Base-by-base conservation (phyloP, 2,888 invertebrate genomes). In the Linyphia triangularis region DNA sequence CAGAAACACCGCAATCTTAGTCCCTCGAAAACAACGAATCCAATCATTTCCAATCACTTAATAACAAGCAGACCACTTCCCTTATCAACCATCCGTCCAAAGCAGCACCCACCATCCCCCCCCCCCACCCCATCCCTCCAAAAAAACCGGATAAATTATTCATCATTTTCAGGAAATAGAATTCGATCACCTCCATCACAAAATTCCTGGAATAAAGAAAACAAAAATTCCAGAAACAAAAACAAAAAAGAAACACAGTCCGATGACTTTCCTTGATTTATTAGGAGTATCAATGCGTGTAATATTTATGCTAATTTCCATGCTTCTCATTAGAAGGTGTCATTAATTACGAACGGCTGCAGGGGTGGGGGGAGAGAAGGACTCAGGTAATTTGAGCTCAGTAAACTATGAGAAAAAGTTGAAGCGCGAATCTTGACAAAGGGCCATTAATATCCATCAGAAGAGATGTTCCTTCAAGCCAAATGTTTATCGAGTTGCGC, bases 241-340 rank as follows among this genome's bases (percentile, higher is more conserved):
- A 51, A 2, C n/a, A 40, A n/a, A 37, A 72, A 40, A 26, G 61
- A 30, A 72, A 63, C 61, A 16, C 82, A 72, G 28, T 72, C 72
- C 72, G 82, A 82, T 30, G 78, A 78, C 77, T 69, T n/a, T 19
- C 75, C 7, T 43, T 85, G 86, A 86, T 86, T 86, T 81, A 86
- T 86, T 79, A 86, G 40, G 33, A 33, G 79, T 77, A 79, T 72
- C 81, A 81, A 63, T 73, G 73, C 73, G 33, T 73, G 79, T 73
- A 67, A 86, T 86, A 86, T 86, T 86, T 86, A 86, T 86, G 86
- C 86, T 86, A 86, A 86, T 86, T 86, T 81, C 57, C 24, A 33
- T 43, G 43, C 30, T 63, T 51, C 79, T 86, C 86, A 86, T 86
- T 86, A 86, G 72, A 37, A 63, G 7, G 24, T 57, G 69, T 67